A percentile compares a stretch with the other conserved stretches of the same genome.
Conservation (phyloP, 2,888 invertebrate genomes). For the Macroteleia sp. region DNA sequence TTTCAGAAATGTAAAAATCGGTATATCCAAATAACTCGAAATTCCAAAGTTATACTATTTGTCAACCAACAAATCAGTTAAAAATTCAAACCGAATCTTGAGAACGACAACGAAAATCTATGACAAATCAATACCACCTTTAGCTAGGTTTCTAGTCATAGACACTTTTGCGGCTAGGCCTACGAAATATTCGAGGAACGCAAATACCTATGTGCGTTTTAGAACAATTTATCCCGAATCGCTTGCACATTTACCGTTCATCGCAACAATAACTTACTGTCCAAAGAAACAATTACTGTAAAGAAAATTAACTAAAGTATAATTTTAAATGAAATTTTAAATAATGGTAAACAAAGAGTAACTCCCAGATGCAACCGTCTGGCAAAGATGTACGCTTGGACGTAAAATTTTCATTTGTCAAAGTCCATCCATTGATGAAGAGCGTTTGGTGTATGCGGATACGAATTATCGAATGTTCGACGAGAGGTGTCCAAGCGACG, state of each 20-base stretch:
- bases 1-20: too few species aligned
- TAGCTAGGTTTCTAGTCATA: constrained; percentile 55
- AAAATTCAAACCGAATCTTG: constrained; percentile 31
- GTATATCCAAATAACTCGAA: too few species aligned
- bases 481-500: constrained; percentile 36
- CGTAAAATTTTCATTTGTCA: constrained; percentile 45
- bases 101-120: constrained; percentile 74
- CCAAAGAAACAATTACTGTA: constrained; percentile 46
- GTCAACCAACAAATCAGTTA: too few species aligned
- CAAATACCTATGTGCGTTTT: constrained; percentile 25
- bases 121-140: constrained; percentile 58
- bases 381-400: constrained; percentile 31
- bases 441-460: constrained; percentile 20
- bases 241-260: constrained; percentile 75
- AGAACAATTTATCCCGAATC: constrained; percentile 65
- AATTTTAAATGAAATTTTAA: constrained; percentile 13
- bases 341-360: constrained; percentile 28
- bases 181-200: constrained; percentile 65
- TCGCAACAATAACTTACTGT: constrained; percentile 67
- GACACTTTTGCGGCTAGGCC: constrained; percentile 76
- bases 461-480: constrained; percentile 37
- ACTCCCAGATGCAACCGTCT: constrained; percentile 20
- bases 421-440: constrained; percentile 44
- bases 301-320: constrained; percentile 23
- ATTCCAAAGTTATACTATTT: too few species aligned